These are phyloP conservation scores for Seladonia tumulorum DNA, from an alignment of 2,888 invertebrate genomes.

Conservation along the genomic window DNA sequence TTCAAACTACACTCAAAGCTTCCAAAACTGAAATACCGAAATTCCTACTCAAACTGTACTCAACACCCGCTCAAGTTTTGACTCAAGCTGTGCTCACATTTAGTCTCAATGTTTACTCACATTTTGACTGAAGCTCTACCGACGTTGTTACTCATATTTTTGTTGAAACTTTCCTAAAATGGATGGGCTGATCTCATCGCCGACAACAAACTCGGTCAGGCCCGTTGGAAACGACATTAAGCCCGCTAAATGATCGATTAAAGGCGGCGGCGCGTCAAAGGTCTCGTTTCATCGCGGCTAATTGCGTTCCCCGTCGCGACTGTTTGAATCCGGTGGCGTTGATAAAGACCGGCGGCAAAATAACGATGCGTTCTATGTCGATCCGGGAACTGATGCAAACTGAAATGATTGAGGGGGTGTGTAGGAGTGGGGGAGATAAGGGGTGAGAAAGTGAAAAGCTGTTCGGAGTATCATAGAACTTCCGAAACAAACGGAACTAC, in stretches of 20 bases:
- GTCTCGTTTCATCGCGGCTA: slow-evolving; percentile 47
- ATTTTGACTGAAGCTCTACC: no score
- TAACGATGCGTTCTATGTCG: not conserved
- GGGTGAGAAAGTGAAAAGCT: not conserved
- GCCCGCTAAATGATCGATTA: slow-evolving; percentile 54
- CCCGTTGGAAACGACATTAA: slow-evolving; percentile 30
- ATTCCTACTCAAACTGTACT: no score
- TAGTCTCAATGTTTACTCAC: no score
- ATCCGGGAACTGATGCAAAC: not conserved
- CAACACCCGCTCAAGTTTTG: no score
- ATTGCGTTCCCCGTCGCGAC: slow-evolving; percentile 36
- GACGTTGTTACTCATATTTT: no score
- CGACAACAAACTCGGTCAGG: slow-evolving; percentile 8
- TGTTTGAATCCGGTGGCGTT: slow-evolving; percentile 17
- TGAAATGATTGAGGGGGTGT: not conserved
- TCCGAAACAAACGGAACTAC: not conserved
- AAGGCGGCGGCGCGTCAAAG: slow-evolving; percentile 52
- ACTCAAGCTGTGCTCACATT: no score
- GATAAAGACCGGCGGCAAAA: not conserved
- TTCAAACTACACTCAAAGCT: no score
- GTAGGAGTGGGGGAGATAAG: not conserved
- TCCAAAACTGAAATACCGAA: no score
- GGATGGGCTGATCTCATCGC: not conserved
- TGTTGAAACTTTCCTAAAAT: not conserved
- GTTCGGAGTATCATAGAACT: not conserved